Evolutionary conservation across 2,888 invertebrate species (phyloP).

Genomic region (Stratiomys singularior): DNA sequence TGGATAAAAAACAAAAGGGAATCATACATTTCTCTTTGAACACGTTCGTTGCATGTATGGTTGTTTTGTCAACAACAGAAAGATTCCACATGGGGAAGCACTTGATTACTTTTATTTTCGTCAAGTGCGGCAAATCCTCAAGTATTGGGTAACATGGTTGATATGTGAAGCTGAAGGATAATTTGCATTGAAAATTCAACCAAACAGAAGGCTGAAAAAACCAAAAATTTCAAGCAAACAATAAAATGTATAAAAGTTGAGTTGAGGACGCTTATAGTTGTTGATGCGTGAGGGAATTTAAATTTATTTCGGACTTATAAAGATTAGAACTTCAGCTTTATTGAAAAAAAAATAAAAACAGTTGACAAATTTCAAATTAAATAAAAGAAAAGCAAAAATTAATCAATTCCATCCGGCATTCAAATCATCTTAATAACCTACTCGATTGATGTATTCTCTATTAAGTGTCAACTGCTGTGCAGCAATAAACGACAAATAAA

Average conservation of each 20-base stretch:
- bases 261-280: too few species aligned
- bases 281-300: neutral
- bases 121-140: neutral
- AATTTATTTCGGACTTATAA: too few species aligned
- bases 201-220: neutral
- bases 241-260: too few species aligned
- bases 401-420: too few species aligned
- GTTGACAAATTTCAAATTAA: too few species aligned
- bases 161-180: neutral
- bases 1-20: neutral
- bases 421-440: too few species aligned
- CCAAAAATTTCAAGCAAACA: neutral
- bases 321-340: too few species aligned
- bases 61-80: conserved; percentile 40
- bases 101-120: conserved; percentile 29
- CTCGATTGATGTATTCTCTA: too few species aligned
- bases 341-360: too few species aligned
- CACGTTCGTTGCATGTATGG: conserved; percentile 29
- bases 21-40: conserved; percentile 1
- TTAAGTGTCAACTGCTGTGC: too few species aligned
- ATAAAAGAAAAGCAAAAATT: too few species aligned
- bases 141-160: neutral
- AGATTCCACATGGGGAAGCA: conserved; percentile 32
- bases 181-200: neutral
- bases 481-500: too few species aligned